A percentile compares a stretch with the other conserved stretches of the same genome.
These are phyloP conservation scores for Lochmaea crataegi DNA, from an alignment of 2,888 invertebrate species.

Conservation along the genomic window DNA sequence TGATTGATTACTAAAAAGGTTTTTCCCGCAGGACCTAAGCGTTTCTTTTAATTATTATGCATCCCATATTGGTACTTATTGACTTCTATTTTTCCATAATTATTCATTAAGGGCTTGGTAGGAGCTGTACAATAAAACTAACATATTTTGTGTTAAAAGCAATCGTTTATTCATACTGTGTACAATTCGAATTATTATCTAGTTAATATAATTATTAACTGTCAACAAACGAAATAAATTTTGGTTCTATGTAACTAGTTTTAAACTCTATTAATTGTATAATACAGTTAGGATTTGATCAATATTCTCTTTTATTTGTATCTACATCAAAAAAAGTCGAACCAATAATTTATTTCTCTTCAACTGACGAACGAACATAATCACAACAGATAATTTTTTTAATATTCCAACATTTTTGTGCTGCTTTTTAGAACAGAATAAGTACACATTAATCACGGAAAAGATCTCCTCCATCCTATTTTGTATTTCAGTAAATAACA, in stretches of 20 bases:
- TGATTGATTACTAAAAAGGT: too few species aligned
- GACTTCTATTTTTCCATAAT: too few species aligned
- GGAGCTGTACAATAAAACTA: constrained; percentile 8
- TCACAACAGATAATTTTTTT: constrained; percentile 26
- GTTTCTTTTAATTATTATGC: too few species aligned
- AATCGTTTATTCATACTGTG: constrained; percentile 48
- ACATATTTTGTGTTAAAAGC: constrained; percentile 45
- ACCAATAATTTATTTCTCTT: constrained; percentile 32
- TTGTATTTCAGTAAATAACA: neutral
- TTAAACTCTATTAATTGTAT: constrained; percentile 27
- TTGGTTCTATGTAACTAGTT: constrained; percentile 28
- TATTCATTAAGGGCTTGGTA: neutral
- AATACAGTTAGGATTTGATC: constrained; percentile 21
- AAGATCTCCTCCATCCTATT: constrained; percentile 33
- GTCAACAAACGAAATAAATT: constrained; percentile 43
- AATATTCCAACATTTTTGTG: constrained; percentile 32
- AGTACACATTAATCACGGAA: constrained; percentile 43
- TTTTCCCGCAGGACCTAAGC: too few species aligned
- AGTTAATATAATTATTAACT: constrained; percentile 37
- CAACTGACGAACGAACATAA: constrained; percentile 18
- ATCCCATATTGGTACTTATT: too few species aligned
- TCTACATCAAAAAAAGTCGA: constrained; percentile 8
- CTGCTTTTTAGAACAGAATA: constrained; percentile 29
- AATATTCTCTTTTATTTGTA: constrained; percentile 9
- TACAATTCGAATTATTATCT: constrained; percentile 42